Percentiles rank a stretch among this genome's conserved stretches.
Evolutionary conservation across 2,888 invertebrate species (phyloP).

Genomic region (Polietes domitor): DNA sequence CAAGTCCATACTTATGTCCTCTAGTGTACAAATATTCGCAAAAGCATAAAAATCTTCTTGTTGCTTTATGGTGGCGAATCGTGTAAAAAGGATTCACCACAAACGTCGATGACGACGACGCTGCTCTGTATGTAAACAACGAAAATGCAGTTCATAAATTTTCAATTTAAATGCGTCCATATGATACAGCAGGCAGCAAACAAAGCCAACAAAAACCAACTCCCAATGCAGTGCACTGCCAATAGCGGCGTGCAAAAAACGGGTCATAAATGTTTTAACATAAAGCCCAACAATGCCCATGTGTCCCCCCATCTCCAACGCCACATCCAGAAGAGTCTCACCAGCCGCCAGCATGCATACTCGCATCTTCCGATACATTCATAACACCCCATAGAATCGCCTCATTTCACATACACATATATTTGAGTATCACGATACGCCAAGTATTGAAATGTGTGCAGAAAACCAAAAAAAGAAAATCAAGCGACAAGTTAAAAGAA

Average conservation of each 20-base stretch:
- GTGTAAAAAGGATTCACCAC: constrained; percentile 26
- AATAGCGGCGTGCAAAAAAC: not conserved
- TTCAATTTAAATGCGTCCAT: constrained; percentile 46
- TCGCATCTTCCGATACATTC: not conserved
- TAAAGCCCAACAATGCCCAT: not conserved
- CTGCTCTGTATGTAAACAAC: constrained; percentile 40
- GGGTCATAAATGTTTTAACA: constrained; percentile 29
- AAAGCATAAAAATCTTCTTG: not conserved
- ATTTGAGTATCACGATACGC: constrained; percentile 18
- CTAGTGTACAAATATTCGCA: not conserved
- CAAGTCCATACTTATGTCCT: not conserved
- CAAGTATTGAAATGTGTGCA: not conserved
- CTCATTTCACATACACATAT: not conserved
- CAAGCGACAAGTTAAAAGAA: constrained; percentile 10
- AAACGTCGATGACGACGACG: not conserved
- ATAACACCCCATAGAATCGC: not conserved
- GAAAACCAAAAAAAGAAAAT: constrained; percentile 1
- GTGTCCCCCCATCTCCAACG: not conserved
- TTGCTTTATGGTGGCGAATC: not conserved
- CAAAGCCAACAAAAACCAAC: constrained; percentile 28
- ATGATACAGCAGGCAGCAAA: constrained; percentile 27
- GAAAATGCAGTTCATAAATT: constrained; percentile 52
- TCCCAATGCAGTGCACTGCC: constrained; percentile 27
- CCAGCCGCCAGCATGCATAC: not conserved
- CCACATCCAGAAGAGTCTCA: not conserved